Base-by-base conservation (phyloP, 2,797 vertebrate species). In the Limosa lapponica region DNA sequence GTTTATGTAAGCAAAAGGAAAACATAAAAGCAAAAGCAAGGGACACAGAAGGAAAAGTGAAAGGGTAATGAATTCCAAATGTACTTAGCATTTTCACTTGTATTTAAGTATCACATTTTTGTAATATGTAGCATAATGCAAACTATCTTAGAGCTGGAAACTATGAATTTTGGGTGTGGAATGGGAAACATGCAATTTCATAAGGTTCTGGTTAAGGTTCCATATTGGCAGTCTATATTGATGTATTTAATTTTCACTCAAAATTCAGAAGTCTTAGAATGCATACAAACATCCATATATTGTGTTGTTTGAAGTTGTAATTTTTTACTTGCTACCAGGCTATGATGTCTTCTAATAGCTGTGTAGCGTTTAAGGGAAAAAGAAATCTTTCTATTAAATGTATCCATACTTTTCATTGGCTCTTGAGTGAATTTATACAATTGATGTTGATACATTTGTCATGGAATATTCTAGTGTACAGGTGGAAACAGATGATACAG, bases 401-500 rank as follows among this genome's bases (percentile, higher is more conserved):
- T 48, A 69, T 70, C 88, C 19, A 0, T 87, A 95, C 55, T 92
- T 97, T 89, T 82, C 83, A 89, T 92, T 96, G 93, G 93, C 61
- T 97, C 37, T 22, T 43, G 32, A 82, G 41, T 89, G 90, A 96
- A 89, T 96, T 90, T 85, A 77, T 95, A 95, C 94, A 87, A 93
- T 77, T 95, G 91, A 95, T 90, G 90, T 90, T 75, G 74, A 82
- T 89, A 95, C 71, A 85, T 92, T 96, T 89, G 83, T 95, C 95
- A 95, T 93, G 95, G 94, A 97, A 96, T 95, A 94, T 95, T 96
- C 93, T 61, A 87, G 88, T 64, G 61, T 95, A 95, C 96, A 96
- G 95, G 94, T 96, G 96, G 94, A 97, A 97, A 90, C 59, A 93
- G 94, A 95, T 96, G 95, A 97, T 96, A 96, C 78, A 77, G 93